Evolutionary conservation across 2,797 vertebrate species (phyloP), one percentile per base, ranked within the genome.

Genomic region (Mastacembelus armatus): DNA sequence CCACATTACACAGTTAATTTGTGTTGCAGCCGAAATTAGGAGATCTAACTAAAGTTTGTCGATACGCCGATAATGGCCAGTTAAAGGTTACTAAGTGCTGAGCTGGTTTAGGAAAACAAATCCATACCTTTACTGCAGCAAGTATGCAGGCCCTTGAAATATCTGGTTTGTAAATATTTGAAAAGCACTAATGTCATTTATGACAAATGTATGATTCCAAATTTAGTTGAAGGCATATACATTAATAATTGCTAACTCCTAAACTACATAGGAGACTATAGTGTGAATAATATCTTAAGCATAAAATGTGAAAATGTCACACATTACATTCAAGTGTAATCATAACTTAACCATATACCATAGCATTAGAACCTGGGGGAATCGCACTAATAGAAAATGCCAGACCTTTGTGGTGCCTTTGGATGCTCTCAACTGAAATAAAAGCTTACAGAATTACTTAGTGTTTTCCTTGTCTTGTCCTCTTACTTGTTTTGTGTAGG

Each of bases 1-100:
- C 58, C 74, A 75, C 74, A 64, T 78, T 77, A 74, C 65, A 61
- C 74, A 74, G 71, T 81, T 85, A 48, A 75, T 83, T 80, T 80
- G 66, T 65, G 81, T 64, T 69, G 59, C 70, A 63, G 55, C 70
- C 77, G 63, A 81, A 85, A 82, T 76, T 29, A 83, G 74, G 59
- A 80, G 74, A 66, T 81, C 78, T 60, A 74, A 76, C 65, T 57
- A 40, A 57, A 81, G 76, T 75, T 49, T 77, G 81, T 81, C 68
- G 12, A 89, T 85, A 80, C 40, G 40, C 57, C 32, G 42, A 76
- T 83, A 74, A 85, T 38, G 11, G 54, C 57, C 63, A 48, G 66
- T 81, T 71, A 84, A 86, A 81, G 73, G 73, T 82, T 79, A 66
- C 64, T 77, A 45, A 77, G 42, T 24, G 72, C 57, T 51, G 49